Conservation (phyloP, 37 sponge, comb jelly and placozoan genomes). For the Hormiphora californensis region DNA sequence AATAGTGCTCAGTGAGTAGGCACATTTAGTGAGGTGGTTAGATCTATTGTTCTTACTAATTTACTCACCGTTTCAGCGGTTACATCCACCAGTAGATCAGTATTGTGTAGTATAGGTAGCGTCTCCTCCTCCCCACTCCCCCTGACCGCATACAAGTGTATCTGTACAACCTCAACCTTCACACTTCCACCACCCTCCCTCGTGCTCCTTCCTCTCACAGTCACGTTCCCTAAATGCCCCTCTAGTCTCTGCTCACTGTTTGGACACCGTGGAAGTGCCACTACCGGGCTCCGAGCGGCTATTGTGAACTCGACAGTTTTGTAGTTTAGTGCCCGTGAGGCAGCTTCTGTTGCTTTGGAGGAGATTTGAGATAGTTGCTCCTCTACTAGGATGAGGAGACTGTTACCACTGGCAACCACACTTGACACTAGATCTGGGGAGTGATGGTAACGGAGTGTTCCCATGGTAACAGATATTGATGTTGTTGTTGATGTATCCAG, state of each 20-base stretch:
- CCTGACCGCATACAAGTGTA: too few species aligned
- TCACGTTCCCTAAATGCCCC: too few species aligned
- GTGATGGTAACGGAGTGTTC: constrained; percentile 31
- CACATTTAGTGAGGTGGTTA: too few species aligned
- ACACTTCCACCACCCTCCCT: too few species aligned
- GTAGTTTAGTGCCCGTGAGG: constrained; percentile 3
- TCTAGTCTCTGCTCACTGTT: not conserved
- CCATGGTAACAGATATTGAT: not conserved
- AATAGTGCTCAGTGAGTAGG: too few species aligned
- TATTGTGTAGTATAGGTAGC: too few species aligned
- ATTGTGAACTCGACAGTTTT: constrained; percentile 8
- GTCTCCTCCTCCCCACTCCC: too few species aligned
- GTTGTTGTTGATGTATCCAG: not conserved
- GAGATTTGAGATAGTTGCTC: constrained; percentile 46
- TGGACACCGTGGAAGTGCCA: not conserved
- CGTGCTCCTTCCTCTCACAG: too few species aligned
- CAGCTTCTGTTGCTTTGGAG: not conserved
- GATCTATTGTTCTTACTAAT: too few species aligned
- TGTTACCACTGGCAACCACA: constrained; percentile 35
- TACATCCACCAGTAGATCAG: too few species aligned
- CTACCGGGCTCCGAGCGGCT: constrained; percentile 20
- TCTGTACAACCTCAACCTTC: too few species aligned
- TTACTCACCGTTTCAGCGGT: too few species aligned
- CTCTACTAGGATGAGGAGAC: constrained; percentile 8
- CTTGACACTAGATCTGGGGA: constrained; percentile 1